phyloP scores from a whole-genome alignment of 2,888 invertebrate species.

The Morpho deidamia region DNA sequence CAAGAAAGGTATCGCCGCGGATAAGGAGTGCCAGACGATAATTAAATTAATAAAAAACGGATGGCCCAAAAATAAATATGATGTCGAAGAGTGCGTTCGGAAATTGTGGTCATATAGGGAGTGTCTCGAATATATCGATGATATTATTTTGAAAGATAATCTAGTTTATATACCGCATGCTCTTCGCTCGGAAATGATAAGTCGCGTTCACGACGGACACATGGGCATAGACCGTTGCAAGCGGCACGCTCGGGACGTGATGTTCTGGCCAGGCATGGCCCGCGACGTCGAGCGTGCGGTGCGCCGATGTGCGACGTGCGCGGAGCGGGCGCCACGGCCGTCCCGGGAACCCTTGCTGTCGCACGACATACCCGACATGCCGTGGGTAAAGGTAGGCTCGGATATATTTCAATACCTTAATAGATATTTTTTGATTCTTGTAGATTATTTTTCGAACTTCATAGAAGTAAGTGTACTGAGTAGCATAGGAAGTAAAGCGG shows the following conservation, averaged over 20 bases:
- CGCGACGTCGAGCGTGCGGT: slow-evolving; percentile 26
- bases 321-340: slow-evolving; percentile 15
- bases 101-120: slow-evolving; percentile 18
- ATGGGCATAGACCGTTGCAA: slow-evolving; percentile 32
- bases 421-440: slow-evolving; percentile 23
- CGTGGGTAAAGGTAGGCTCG: slow-evolving; percentile 22
- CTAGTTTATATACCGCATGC: slow-evolving; percentile 26
- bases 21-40: slow-evolving; percentile 15
- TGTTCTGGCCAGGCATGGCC: slow-evolving; percentile 34
- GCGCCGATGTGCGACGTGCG: slow-evolving; percentile 24
- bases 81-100: slow-evolving; percentile 5
- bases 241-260: slow-evolving; percentile 29
- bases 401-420: slow-evolving; percentile 23
- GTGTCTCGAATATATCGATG: slow-evolving; percentile 21
- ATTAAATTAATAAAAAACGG: slow-evolving; percentile 23
- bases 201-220: slow-evolving; percentile 31
- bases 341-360: slow-evolving; percentile 22
- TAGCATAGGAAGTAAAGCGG: slow-evolving; percentile 1
- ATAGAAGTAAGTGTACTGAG: slow-evolving; percentile 16
- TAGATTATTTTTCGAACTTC: slow-evolving; percentile 26
- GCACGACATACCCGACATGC: slow-evolving; percentile 11
- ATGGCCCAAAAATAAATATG: slow-evolving; percentile 27
- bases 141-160: slow-evolving; percentile 27
- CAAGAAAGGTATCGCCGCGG: slow-evolving; percentile 13
- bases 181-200: slow-evolving; percentile 25